Base-by-base conservation (phyloP, 2,888 invertebrate genomes). In the Hipparchia sbordonii region DNA sequence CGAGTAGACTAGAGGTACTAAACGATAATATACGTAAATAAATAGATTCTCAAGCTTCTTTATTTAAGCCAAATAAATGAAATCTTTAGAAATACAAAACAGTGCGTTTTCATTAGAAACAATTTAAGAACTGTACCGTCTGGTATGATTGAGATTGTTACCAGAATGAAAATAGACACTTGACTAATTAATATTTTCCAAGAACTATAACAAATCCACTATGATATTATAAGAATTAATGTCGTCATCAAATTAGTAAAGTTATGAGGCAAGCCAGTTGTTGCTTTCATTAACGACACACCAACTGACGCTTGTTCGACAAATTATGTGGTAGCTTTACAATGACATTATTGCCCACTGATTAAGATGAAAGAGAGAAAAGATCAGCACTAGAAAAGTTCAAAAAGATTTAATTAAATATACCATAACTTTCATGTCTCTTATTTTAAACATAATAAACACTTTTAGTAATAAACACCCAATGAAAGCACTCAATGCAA, bases 311-410 rank as follows among this genome's bases (percentile, higher is more conserved):
- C 2, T 33, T 65, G 10, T 8, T 48, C 51, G 4, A 51, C 48
- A 51, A 71, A 48, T 66, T 4, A 69, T 75, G 68, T 69, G 73
- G 75, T 66, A 62, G 62, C 10, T 59, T 71, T 62, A 67, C 57
- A 65, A 68, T 71, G 67, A 67, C 57, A 70, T 65, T 62, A 56
- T 70, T 61, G 61, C 63, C 63, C 51, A 63, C 63, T 51, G 46
- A 62, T 45, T 61, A 54, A 4, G 5, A 39, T 39, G 3, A 39
- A 39, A 39, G 39, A 39, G 39, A 39, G 5, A 39, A 39, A 39
- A 39, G 39, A 9, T 52, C 12, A n/a, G n/a, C 6, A 56, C 7
- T 13, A 56, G 0, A 23, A 56, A 56, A 56, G 6, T 54, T 6
- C 12, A 54, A 54, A 54, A 54, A 9, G 39, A 39, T 39, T 39